Evolutionary conservation across 1,140 invertebrate species (phyloP).

Genomic region (Diplogasteroides magnus): DNA sequence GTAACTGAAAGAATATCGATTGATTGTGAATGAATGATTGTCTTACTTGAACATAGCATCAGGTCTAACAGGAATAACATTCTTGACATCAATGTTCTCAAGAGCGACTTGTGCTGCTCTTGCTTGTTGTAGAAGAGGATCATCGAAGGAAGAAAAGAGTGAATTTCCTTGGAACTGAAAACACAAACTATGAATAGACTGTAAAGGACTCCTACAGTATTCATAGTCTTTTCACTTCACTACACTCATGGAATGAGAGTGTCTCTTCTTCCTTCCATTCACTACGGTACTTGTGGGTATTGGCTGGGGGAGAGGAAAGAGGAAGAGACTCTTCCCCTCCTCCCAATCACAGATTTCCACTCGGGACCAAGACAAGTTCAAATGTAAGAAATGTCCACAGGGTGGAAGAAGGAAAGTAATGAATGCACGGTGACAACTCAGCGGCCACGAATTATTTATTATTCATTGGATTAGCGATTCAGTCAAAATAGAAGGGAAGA

Average conservation of each 20-base stretch:
- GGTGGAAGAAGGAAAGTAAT: no score
- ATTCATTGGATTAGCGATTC: neutral
- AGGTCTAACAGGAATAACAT: constrained; percentile 44
- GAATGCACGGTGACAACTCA: no score
- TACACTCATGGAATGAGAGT: no score
- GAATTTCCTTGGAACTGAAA: constrained; percentile 40
- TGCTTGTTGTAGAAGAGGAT: constrained; percentile 41
- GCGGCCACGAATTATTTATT: neutral
- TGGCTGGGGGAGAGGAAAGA: no score
- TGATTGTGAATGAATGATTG: neutral
- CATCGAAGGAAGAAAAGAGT: constrained; percentile 47
- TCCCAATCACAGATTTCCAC: no score
- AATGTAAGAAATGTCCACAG: no score
- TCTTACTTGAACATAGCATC: constrained; percentile 48
- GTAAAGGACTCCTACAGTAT: no score
- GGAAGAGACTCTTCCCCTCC: no score
- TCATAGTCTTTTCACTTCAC: no score
- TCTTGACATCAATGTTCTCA: constrained; percentile 50
- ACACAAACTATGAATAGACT: constrained; percentile 16
- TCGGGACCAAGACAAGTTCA: no score
- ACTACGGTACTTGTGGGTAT: no score
- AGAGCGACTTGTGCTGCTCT: constrained; percentile 44
- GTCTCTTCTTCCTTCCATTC: no score
- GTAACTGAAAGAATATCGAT: constrained; percentile 13
- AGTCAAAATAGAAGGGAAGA: neutral